These are phyloP conservation scores for Tragelaphus scriptus DNA, from an alignment of 2,113 vertebrate species.

Conservation along the genomic window DNA sequence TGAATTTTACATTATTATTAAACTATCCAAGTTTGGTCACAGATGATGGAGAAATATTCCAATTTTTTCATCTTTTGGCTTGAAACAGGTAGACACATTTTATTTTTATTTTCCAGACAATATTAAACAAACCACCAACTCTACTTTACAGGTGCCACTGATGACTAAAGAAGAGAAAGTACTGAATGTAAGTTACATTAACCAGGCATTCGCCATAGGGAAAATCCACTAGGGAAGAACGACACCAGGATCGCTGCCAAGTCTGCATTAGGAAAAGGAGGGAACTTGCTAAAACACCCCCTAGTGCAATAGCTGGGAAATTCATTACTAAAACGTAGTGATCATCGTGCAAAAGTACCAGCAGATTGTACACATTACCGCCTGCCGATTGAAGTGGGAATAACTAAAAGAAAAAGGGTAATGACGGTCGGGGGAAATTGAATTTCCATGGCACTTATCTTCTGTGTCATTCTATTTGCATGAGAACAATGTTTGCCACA, in stretches of 20 bases:
- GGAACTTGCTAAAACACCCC: constrained; percentile 30
- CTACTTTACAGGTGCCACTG: neutral
- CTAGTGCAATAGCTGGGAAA: constrained; percentile 45
- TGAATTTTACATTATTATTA: neutral
- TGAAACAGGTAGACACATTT: neutral
- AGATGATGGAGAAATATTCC: neutral
- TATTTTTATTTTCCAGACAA: constrained; percentile 12
- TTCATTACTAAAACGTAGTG: constrained; percentile 44
- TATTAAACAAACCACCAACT: neutral
- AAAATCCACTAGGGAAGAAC: neutral
- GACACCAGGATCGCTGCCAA: neutral
- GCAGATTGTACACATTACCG: constrained; percentile 66
- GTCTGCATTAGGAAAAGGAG: neutral
- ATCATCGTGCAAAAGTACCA: constrained; percentile 67
- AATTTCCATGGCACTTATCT: constrained; percentile 72
- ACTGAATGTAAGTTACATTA: neutral
- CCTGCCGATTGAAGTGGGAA: constrained; percentile 66
- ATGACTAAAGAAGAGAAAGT: neutral
- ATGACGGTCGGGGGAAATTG: constrained; percentile 59
- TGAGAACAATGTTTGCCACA: constrained; percentile 77
- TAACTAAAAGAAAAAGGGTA: constrained; percentile 69
- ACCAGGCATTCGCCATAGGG: neutral
- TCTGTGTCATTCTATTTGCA: constrained; percentile 73
- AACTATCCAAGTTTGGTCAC: neutral
- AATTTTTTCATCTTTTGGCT: neutral